A percentile compares a stretch with the other conserved stretches of the same genome.
These are phyloP conservation scores for Prinia subflava DNA, from an alignment of 2,113 vertebrate species.

Conservation along the genomic window DNA sequence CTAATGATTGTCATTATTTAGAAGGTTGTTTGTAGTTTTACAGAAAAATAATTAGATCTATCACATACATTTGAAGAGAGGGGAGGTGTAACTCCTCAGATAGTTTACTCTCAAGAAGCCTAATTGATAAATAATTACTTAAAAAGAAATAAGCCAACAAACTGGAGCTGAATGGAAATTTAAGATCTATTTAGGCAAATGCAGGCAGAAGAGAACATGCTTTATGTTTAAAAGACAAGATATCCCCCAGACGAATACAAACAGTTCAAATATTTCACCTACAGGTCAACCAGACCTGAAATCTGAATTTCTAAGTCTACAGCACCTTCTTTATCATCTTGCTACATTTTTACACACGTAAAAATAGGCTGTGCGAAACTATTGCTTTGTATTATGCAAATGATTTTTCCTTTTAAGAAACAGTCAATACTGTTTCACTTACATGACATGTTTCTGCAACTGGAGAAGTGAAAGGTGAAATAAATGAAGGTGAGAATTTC, in stretches of 20 bases:
- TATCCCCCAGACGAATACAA: not conserved
- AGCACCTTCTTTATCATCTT: not conserved
- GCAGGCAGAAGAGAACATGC: not conserved
- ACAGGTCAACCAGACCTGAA: not conserved
- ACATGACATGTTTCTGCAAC: not conserved
- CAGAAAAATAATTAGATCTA: slow-evolving; percentile 36
- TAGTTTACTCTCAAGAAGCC: slow-evolving; percentile 24
- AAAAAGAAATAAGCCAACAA: not conserved
- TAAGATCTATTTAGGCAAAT: not conserved
- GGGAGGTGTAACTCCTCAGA: not conserved
- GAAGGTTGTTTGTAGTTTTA: slow-evolving; percentile 31
- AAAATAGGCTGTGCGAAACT: not conserved
- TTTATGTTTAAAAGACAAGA: not conserved
- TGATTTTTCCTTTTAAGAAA: not conserved
- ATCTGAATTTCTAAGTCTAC: not conserved
- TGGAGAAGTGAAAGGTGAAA: not conserved
- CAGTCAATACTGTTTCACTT: not conserved
- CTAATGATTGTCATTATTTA: slow-evolving; percentile 34
- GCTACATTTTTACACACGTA: not conserved
- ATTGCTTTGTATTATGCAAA: not conserved
- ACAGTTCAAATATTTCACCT: not conserved
- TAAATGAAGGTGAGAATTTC: not conserved
- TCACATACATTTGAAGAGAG: not conserved
- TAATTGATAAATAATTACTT: slow-evolving; percentile 62
- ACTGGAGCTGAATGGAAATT: not conserved